Evolutionary conservation across 2,797 vertebrate genomes (phyloP), one percentile per base, ranked within the genome.

Genomic region (Coluber constrictor): DNA sequence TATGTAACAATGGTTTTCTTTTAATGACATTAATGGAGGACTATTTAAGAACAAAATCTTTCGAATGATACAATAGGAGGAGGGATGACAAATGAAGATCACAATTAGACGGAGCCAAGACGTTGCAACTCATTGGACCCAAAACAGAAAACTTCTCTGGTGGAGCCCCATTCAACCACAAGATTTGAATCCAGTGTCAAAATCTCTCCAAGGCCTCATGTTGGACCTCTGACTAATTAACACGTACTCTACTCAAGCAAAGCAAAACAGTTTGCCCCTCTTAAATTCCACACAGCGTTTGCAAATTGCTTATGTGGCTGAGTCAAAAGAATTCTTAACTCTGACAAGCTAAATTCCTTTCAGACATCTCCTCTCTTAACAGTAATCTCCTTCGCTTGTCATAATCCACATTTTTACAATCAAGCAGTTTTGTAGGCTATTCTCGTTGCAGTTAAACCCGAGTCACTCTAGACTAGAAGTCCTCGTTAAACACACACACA

Each of bases 321-420:
- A 54, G 20, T 61, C 51, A 47, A 91, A 91, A 25, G 18, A 63
- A 87, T 87, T 55, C 59, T 87, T 87, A 66, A 87, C 29, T 37
- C 59, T n/a, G 79, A 57, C 70, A 59, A 59, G 32, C 57, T 59
- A 91, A 86, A 63, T 87, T 91, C 90, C 90, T 91, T 37, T 32
- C 23, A 12, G 13, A 61, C 47, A 55, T 54, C 29, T 91, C 12
- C 29, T 5, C 83, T 43, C 43, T 91, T 47, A 43, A 61, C 27
- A 54, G 23, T 91, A 91, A 91, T 51, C 79, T 32, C 59, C 43
- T 91, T 55, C 13, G 43, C 37, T n/a, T 91, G 43, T n/a, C 18
- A 54, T 87, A 87, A 91, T 87, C 43, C 43, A 32, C 57, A 3
- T 61, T 91, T 91, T 60, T 60, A 61, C 27, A 51, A 91, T 61